Base-by-base conservation (phyloP, 2,888 invertebrate species). In the Chrysotoxum bicinctum region DNA sequence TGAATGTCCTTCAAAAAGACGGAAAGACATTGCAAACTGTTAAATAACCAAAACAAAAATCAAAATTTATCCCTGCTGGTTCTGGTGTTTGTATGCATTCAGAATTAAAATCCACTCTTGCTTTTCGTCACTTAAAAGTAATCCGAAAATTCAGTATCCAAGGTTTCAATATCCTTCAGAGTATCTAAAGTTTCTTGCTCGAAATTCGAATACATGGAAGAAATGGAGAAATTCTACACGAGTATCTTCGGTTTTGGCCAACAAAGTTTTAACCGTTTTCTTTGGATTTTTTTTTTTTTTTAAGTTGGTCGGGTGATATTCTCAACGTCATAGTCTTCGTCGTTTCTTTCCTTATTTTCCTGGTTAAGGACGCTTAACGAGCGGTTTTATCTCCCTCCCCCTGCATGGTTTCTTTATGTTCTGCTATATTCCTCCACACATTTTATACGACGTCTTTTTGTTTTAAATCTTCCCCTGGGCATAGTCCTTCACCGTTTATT, bases 281-380 rank as follows among this genome's bases (percentile, higher is more conserved):
- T 48, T 76, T 43, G 21, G 19, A 7, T 32, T 40, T 56, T 50
- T 35, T 8, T 19, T 1, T 35, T 21, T 32, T 60, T 9, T 1
- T 10, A 16, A 4, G 30, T 32, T 30, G 45, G 30, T 45, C 14
- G 16, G 26, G 23, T 58, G 69, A 74, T 62, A 82, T 62, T 45
- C 45, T 64, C 50, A 26, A 73, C 21, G 14, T 48, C 16, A 3
- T 45, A 14, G 6, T 48, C 32, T 7, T 66, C 3, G 35, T 66
- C 37, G 30, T 66, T 35, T n/a, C n/a, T n/a, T 30, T 66, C 5
- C 64, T 74, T 64, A 43, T 54, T 74, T 74, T 83, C 69, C 83
- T 78, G 69, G 83, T 69, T 78, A 64, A 30, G 74, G 74, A 70
- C 40, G 37, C 78, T 74, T 60, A 84, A 79, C 78, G 78, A 83